A percentile compares a stretch with the other conserved stretches of the same genome.
Evolutionary conservation across 2,797 vertebrate species (phyloP).

Genomic region (Limnodromus scolopaceus): DNA sequence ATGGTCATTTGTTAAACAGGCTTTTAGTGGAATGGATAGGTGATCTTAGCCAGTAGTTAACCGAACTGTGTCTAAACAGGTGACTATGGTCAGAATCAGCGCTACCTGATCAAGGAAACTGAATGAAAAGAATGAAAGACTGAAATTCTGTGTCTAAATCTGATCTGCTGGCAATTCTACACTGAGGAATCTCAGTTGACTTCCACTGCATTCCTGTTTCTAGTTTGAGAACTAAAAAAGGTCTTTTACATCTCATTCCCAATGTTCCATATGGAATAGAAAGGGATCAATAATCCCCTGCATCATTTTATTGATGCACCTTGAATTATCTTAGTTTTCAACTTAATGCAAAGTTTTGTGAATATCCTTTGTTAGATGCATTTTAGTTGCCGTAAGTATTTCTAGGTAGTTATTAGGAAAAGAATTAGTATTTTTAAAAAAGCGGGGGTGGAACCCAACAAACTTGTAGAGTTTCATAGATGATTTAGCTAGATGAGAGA

Average conservation of each 20-base stretch:
- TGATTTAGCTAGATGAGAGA: neutral
- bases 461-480: neutral
- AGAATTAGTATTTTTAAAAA: neutral
- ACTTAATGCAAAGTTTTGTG: neutral
- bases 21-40: neutral
- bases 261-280: fast-evolving
- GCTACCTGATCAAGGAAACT: neutral
- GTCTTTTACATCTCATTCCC: neutral
- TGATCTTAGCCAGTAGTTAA: neutral
- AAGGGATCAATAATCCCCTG: neutral
- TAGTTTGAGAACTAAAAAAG: neutral
- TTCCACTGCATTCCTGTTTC: neutral
- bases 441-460: fast-evolving
- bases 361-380: neutral
- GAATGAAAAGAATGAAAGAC: neutral
- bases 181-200: neutral
- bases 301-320: neutral
- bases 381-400: neutral
- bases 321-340: neutral
- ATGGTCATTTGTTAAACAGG: neutral
- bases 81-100: neutral
- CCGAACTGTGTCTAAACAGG: neutral
- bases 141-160: neutral
- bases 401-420: neutral
- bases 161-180: neutral